These are phyloP conservation scores for Meteorus cinctellus DNA, from an alignment of 2,888 invertebrate genomes.

Conservation along the genomic window DNA sequence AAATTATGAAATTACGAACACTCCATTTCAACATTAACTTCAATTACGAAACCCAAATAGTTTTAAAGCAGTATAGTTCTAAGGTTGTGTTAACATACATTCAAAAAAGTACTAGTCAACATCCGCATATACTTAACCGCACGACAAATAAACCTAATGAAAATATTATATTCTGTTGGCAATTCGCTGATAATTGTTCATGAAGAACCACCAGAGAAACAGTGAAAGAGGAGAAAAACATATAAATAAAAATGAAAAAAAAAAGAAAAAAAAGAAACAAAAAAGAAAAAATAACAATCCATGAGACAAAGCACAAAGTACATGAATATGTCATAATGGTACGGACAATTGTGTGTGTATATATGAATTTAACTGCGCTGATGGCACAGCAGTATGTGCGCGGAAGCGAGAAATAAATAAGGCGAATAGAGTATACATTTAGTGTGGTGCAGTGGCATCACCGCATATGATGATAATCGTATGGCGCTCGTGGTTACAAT, in stretches of 20 bases:
- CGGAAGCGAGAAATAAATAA: slow-evolving; percentile 7
- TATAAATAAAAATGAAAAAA: neutral
- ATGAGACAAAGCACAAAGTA: neutral
- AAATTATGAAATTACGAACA: too few species aligned
- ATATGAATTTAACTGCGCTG: neutral
- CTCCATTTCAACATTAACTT: too few species aligned
- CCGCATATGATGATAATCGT: slow-evolving; percentile 1
- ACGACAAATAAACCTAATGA: neutral
- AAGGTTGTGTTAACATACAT: too few species aligned
- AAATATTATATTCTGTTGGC: neutral
- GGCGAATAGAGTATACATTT: neutral
- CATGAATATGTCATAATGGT: neutral
- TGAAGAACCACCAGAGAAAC: neutral
- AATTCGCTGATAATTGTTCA: neutral
- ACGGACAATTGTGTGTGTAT: neutral
- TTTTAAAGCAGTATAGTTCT: too few species aligned
- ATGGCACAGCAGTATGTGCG: neutral
- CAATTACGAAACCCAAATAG: too few species aligned
- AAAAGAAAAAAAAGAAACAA: neutral
- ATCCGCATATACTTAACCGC: neutral
- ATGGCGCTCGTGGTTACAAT: slow-evolving; percentile 2
- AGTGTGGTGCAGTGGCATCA: slow-evolving; percentile 2
- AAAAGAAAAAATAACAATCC: neutral
- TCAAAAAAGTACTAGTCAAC: neutral
- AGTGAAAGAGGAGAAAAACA: neutral